phyloP scores from a whole-genome alignment of 2,888 invertebrate genomes.

The Protonemura montana region DNA sequence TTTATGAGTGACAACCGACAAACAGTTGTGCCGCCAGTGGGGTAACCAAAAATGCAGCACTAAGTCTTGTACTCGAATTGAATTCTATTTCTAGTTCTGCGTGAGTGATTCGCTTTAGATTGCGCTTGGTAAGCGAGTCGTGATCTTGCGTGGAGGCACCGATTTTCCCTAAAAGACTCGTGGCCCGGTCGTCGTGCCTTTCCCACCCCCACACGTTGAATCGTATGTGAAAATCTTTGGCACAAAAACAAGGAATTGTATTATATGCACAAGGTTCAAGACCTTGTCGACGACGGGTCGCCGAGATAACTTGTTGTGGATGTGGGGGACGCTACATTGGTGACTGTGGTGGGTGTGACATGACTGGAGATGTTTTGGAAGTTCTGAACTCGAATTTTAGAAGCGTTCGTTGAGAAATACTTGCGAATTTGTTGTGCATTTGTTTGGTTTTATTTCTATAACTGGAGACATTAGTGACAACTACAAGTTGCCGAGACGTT shows the following conservation, averaged over 20 bases:
- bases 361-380: too few species aligned
- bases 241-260: neutral
- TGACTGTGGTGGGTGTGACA: neutral
- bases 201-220: neutral
- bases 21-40: neutral
- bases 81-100: neutral
- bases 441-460: too few species aligned
- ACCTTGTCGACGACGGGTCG: neutral
- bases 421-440: too few species aligned
- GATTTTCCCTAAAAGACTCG: neutral
- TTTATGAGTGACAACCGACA: conserved; percentile 7
- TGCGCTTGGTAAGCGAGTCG: neutral
- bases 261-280: neutral
- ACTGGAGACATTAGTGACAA: too few species aligned
- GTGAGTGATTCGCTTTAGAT: neutral
- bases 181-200: neutral
- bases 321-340: neutral
- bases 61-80: neutral
- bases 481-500: too few species aligned
- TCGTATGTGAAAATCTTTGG: neutral
- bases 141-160: neutral
- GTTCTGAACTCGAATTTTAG: too few species aligned
- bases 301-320: neutral
- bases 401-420: too few species aligned
- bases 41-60: neutral